A percentile compares a stretch with the other conserved stretches of the same genome.
Conservation (phyloP, 2,888 invertebrate species). For the Phortica magna region DNA sequence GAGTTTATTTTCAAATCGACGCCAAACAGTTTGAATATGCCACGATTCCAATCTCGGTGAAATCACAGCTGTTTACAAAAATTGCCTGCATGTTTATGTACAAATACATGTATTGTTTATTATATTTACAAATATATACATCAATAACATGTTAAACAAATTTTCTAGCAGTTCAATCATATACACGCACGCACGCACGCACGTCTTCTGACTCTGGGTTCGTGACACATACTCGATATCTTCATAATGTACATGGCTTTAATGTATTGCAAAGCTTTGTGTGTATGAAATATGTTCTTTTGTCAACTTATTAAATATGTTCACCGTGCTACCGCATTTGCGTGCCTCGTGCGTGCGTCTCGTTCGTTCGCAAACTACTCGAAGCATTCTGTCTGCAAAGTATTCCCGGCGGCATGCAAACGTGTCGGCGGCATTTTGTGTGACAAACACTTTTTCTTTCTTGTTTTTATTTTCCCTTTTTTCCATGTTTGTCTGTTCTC, state of each 20-base stretch:
- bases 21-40: background rate
- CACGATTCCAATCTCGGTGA: background rate
- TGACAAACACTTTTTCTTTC: background rate
- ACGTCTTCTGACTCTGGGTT: background rate
- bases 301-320: conserved; percentile 72
- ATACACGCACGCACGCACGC: background rate
- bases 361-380: background rate
- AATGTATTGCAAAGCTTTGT: conserved; percentile 59
- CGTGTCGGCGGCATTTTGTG: background rate
- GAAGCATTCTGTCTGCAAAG: background rate
- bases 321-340: conserved; percentile 47
- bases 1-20: background rate
- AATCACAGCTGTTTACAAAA: background rate
- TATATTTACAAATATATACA: conserved; percentile 71
- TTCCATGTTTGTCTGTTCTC: background rate
- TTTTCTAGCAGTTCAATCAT: background rate
- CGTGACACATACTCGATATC: background rate
- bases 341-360: background rate
- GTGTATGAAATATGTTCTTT: conserved; percentile 68
- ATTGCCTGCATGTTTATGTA: background rate
- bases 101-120: conserved; percentile 41
- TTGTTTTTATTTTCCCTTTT: background rate
- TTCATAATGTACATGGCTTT: background rate
- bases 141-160: conserved; percentile 62
- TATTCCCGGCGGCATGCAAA: background rate